Conservation (phyloP, 2,888 invertebrate species). For the Oscheius sp. region DNA sequence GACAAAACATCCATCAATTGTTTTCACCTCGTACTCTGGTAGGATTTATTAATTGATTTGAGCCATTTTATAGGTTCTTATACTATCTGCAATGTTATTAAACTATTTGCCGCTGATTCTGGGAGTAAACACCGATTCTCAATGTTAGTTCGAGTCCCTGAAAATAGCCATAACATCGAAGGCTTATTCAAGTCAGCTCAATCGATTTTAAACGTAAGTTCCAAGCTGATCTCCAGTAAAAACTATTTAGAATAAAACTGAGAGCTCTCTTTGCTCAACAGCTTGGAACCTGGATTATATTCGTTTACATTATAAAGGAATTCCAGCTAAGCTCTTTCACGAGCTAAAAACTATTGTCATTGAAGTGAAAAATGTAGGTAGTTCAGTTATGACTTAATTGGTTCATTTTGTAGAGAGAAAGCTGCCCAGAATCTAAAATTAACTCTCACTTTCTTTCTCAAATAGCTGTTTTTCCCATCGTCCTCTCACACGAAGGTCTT, state of each 20-base stretch:
- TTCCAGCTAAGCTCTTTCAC: neutral
- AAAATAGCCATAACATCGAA: neutral
- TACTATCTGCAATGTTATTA: constrained; percentile 2
- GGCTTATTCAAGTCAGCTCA: neutral
- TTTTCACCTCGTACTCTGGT: constrained; percentile 9
- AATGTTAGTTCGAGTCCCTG: neutral
- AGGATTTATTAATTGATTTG: neutral
- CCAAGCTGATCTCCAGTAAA: neutral
- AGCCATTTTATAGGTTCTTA: neutral
- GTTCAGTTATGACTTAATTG: neutral
- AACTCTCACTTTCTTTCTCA: neutral
- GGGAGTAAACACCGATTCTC: neutral
- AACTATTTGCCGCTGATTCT: neutral
- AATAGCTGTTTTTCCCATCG: constrained; percentile 8
- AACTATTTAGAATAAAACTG: neutral
- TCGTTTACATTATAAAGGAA: neutral
- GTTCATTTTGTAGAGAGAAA: neutral
- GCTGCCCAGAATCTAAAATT: neutral
- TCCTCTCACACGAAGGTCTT: neutral
- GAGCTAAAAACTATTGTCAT: neutral
- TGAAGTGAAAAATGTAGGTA: neutral
- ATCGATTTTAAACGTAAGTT: constrained; percentile 1
- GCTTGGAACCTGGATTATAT: constrained; percentile 13
- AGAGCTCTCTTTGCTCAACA: neutral
- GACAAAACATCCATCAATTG: constrained; percentile 15